Evolutionary conservation across 2,113 vertebrate species (phyloP).

Genomic region (Xenus cinereus): DNA sequence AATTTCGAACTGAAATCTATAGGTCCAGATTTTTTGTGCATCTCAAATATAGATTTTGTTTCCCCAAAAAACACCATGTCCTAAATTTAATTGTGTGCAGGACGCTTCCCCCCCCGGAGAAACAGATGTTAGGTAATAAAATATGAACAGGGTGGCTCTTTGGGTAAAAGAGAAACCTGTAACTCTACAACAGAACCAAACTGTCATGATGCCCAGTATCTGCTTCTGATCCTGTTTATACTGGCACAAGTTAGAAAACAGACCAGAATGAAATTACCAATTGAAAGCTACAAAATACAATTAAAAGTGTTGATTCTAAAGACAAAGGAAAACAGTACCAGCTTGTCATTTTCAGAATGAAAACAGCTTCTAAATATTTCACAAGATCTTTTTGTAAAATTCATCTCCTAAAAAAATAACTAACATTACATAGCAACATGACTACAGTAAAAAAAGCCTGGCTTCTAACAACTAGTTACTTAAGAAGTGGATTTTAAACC

Average conservation of each 20-base stretch:
- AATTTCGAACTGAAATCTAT: not conserved
- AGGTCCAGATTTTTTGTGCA: not conserved
- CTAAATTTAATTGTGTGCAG: not conserved
- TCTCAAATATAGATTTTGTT: not conserved
- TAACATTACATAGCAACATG: not conserved
- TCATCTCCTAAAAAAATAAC: not conserved
- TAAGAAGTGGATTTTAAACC: not conserved
- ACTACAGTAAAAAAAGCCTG: not conserved
- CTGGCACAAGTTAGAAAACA: not conserved
- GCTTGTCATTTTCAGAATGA: not conserved
- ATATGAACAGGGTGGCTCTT: not conserved
- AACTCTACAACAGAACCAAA: not conserved
- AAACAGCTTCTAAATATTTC: not conserved
- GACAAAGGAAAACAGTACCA: not conserved
- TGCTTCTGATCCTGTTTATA: not conserved
- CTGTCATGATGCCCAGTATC: not conserved
- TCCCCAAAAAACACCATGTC: not conserved
- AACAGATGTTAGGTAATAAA: not conserved
- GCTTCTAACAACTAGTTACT: not conserved
- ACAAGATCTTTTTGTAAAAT: not conserved
- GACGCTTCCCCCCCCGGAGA: not conserved
- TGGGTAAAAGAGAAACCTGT: not conserved
- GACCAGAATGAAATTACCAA: not conserved
- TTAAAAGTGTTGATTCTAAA: not conserved
- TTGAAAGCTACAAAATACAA: not conserved